A percentile compares a stretch with the other conserved stretches of the same genome.
Conservation (phyloP, 2,888 invertebrate genomes). For the Polydrusus tereticollis region DNA sequence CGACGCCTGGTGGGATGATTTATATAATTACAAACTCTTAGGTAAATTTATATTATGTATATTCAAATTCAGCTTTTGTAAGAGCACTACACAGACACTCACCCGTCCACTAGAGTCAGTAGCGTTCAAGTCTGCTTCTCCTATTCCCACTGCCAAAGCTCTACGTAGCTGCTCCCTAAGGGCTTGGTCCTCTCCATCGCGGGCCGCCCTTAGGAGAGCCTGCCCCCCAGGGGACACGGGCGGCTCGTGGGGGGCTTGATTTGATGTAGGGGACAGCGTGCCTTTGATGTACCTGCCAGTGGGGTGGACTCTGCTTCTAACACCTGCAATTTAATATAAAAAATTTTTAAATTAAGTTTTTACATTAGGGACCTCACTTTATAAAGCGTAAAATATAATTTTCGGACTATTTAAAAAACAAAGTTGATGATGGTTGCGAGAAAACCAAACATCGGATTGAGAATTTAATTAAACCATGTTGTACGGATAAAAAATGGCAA, state of each 20-base stretch:
- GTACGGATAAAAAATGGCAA: too few relatives aligned
- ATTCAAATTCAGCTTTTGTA: too few relatives aligned
- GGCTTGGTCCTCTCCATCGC: constrained; percentile 69
- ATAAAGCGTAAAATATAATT: too few relatives aligned
- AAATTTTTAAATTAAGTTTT: neutral
- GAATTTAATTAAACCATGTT: too few relatives aligned
- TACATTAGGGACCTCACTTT: neutral
- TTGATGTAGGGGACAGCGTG: constrained; percentile 67
- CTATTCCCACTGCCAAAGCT: constrained; percentile 64
- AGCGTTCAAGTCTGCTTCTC: constrained; percentile 69
- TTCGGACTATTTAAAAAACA: too few relatives aligned
- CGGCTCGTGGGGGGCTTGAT: constrained; percentile 60
- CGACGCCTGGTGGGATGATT: too few relatives aligned
- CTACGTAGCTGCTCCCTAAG: constrained; percentile 67
- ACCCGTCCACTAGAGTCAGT: constrained; percentile 67
- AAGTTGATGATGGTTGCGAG: too few relatives aligned
- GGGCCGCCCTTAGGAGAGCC: constrained; percentile 70
- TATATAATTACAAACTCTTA: too few relatives aligned
- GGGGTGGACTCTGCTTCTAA: constrained; percentile 62
- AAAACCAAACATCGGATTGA: too few relatives aligned
- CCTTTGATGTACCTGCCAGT: constrained; percentile 65
- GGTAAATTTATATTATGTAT: too few relatives aligned
- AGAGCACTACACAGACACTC: too few relatives aligned
- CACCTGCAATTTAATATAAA: constrained; percentile 55
- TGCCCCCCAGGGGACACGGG: constrained; percentile 60